Conservation (phyloP, 2,797 vertebrate genomes). For the Argentina silus region DNA sequence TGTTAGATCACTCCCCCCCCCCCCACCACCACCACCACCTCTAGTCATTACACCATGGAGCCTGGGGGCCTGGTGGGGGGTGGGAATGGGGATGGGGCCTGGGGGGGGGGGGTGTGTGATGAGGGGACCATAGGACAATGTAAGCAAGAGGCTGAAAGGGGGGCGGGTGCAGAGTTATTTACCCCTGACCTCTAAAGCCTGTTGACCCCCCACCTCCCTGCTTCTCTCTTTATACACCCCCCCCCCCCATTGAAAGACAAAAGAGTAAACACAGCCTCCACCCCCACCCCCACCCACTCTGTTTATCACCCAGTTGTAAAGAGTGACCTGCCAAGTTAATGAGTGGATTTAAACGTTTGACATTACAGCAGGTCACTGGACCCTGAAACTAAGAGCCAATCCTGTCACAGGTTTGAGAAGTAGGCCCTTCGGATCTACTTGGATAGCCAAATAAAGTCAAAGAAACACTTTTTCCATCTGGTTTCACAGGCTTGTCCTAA, state of each 20-base stretch:
- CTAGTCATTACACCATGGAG: too few relatives aligned
- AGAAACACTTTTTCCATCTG: conserved; percentile 17
- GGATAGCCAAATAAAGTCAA: conserved; percentile 27
- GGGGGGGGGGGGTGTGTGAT: too few relatives aligned
- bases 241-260: conserved; percentile 58
- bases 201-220: conserved; percentile 38
- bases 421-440: conserved; percentile 29
- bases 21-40: too few relatives aligned
- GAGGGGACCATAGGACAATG: conserved; percentile 39
- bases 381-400: conserved; percentile 18
- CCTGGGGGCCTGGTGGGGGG: not conserved
- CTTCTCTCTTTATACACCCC: conserved; percentile 30
- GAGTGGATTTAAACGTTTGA: conserved; percentile 70
- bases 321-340: conserved; percentile 58
- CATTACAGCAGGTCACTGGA: conserved; percentile 62
- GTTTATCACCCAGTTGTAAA: conserved; percentile 54
- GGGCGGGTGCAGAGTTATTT: conserved; percentile 45
- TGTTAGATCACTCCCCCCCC: too few relatives aligned
- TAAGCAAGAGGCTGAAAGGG: conserved; percentile 39
- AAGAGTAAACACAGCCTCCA: conserved; percentile 61
- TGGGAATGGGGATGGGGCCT: not conserved
- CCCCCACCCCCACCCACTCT: conserved; percentile 56
- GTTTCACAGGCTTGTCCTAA: conserved; percentile 26
- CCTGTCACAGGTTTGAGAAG: conserved; percentile 34
- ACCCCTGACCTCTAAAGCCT: conserved; percentile 62